Conservation (phyloP, 2,113 vertebrate species). For the Typhlomys cinereus region DNA sequence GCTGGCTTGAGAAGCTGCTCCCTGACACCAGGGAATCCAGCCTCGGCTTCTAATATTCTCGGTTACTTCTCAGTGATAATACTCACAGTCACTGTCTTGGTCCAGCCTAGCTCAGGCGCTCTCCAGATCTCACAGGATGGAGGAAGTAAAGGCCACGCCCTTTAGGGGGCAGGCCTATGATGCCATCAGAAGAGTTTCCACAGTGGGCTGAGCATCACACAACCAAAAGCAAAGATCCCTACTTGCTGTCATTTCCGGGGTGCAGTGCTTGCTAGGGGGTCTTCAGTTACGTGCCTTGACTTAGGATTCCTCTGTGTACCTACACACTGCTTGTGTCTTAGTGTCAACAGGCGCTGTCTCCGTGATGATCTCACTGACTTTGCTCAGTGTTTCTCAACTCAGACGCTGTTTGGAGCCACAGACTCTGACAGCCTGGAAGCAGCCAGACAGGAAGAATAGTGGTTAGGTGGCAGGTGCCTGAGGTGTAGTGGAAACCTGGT, state of each 20-base stretch:
- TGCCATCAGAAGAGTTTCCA: background rate
- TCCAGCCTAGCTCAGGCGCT: background rate
- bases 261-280: background rate
- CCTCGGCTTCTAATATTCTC: background rate
- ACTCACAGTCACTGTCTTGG: background rate
- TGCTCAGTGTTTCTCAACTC: background rate
- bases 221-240: background rate
- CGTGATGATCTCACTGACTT: background rate
- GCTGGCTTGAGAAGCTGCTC: rapidly evolving
- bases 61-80: background rate
- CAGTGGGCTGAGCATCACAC: background rate
- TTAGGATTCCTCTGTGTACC: background rate
- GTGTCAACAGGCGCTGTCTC: background rate
- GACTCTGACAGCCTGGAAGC: background rate
- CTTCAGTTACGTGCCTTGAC: background rate
- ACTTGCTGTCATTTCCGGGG: background rate
- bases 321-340: background rate
- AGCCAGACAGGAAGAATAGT: background rate
- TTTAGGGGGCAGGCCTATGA: background rate
- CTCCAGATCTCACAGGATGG: background rate
- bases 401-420: background rate
- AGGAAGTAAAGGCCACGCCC: rapidly evolving
- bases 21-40: background rate
- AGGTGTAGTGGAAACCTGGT: background rate
- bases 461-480: background rate